Evolutionary conservation across 1,140 invertebrate genomes (phyloP).

Genomic region (Heliconius melpomene): DNA sequence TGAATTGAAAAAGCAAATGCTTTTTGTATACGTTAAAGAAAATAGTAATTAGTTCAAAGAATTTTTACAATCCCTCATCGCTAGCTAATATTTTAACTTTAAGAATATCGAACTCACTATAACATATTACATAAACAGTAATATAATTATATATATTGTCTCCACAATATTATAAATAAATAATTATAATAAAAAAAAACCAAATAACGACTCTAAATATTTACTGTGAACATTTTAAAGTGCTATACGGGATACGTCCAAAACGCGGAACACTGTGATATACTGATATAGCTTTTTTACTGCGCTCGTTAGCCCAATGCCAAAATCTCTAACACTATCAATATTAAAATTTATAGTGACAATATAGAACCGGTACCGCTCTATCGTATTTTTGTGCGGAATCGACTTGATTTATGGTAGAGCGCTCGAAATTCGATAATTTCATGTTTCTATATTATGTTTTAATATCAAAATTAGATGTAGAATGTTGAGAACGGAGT

Average conservation of each 20-base stretch:
- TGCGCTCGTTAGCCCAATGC: constrained; percentile 70
- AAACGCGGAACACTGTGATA: constrained; percentile 72
- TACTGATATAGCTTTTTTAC: constrained; percentile 75
- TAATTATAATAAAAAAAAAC: constrained; percentile 4
- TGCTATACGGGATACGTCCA: constrained; percentile 62
- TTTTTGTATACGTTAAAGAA: background rate
- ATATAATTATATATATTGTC: too few species aligned
- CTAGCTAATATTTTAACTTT: too few species aligned
- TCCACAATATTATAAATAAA: background rate
- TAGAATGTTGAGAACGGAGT: background rate
- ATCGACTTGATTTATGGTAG: constrained; percentile 17
- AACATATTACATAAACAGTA: background rate
- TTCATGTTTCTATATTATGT: constrained; percentile 24
- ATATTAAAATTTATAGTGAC: constrained; percentile 74
- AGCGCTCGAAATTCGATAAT: constrained; percentile 17
- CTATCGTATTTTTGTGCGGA: constrained; percentile 35
- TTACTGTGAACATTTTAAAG: constrained; percentile 56
- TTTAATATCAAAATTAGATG: background rate
- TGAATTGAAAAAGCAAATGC: background rate
- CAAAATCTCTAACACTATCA: constrained; percentile 67
- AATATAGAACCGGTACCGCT: constrained; percentile 58
- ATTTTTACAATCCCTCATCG: too few species aligned
- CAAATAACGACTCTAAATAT: constrained; percentile 44
- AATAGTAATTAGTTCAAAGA: too few species aligned
- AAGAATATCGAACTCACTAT: background rate